Evolutionary conservation across 2,113 vertebrate genomes (phyloP).

Genomic region (Bubo scandiacus): DNA sequence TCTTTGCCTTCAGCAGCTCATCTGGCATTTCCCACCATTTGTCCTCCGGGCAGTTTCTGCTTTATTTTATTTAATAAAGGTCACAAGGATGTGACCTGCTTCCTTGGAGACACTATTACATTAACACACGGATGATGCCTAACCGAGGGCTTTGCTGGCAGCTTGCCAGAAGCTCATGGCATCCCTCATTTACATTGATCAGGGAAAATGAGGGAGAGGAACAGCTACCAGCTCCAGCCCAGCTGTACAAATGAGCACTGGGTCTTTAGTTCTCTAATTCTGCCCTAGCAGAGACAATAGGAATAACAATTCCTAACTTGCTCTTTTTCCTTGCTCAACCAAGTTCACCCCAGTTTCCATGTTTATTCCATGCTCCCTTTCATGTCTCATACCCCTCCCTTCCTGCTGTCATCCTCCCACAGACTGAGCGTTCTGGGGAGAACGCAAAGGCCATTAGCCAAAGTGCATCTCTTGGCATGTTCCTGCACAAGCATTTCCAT

Average conservation of each 20-base stretch:
- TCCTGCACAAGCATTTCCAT: neutral
- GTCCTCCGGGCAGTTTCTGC: neutral
- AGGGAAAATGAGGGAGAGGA: neutral
- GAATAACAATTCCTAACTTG: neutral
- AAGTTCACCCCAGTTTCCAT: neutral
- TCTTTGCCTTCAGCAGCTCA: neutral
- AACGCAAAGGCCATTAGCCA: neutral
- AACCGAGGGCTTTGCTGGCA: neutral
- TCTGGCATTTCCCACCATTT: neutral
- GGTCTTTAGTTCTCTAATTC: neutral
- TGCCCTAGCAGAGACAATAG: neutral
- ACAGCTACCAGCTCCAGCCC: neutral
- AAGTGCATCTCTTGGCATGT: neutral
- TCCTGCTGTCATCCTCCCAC: neutral
- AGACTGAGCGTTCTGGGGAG: neutral
- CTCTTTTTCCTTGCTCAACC: neutral
- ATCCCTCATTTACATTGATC: neutral
- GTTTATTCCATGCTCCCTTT: neutral
- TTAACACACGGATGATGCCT: neutral
- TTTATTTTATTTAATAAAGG: neutral
- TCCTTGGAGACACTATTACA: neutral
- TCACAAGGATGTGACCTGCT: neutral
- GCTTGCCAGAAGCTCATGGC: neutral
- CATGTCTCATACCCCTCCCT: neutral
- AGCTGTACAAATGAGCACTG: neutral